A percentile compares a stretch with the other conserved stretches of the same genome.
Conservation (phyloP, 2,113 vertebrate species). For the Lepisosteus osseus region DNA sequence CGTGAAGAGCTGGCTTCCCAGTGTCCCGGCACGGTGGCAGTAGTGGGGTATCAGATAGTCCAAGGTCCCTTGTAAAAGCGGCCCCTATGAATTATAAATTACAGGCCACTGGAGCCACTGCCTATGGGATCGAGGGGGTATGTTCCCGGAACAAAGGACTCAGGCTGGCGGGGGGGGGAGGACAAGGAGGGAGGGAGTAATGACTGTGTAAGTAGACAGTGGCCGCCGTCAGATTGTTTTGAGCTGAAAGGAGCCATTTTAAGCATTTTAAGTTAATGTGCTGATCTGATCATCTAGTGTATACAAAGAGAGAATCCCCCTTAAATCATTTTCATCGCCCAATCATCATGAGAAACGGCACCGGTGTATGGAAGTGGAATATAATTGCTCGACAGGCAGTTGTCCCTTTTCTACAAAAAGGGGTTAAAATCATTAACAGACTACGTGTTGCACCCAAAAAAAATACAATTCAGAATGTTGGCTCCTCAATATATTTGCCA, state of each 20-base stretch:
- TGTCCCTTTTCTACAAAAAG: too few relatives aligned
- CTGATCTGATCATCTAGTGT: too few relatives aligned
- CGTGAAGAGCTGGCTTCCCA: conserved; percentile 54
- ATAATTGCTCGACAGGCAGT: too few relatives aligned
- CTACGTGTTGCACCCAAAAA: too few relatives aligned
- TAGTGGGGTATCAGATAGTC: conserved; percentile 74
- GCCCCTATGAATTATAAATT: conserved; percentile 82
- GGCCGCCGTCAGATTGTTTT: conserved; percentile 20
- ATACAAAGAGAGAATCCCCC: too few relatives aligned
- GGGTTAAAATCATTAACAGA: too few relatives aligned
- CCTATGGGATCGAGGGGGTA: conserved; percentile 68
- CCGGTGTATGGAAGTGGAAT: too few relatives aligned
- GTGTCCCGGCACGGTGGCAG: conserved; percentile 64
- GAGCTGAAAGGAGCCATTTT: conserved; percentile 5
- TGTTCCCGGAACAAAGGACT: conserved; percentile 77
- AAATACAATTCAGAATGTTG: too few relatives aligned
- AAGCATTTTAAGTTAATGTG: too few relatives aligned
- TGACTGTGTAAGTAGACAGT: conserved; percentile 36
- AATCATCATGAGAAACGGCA: too few relatives aligned
- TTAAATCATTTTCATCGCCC: too few relatives aligned
- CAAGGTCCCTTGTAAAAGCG: conserved; percentile 76
- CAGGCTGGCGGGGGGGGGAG: conserved; percentile 28
- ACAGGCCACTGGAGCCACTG: conserved; percentile 76
- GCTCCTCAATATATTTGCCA: too few relatives aligned
- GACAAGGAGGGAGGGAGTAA: conserved; percentile 1